Evolutionary conservation across 1,140 invertebrate genomes (phyloP).

Genomic region (Mylabris phalerata): DNA sequence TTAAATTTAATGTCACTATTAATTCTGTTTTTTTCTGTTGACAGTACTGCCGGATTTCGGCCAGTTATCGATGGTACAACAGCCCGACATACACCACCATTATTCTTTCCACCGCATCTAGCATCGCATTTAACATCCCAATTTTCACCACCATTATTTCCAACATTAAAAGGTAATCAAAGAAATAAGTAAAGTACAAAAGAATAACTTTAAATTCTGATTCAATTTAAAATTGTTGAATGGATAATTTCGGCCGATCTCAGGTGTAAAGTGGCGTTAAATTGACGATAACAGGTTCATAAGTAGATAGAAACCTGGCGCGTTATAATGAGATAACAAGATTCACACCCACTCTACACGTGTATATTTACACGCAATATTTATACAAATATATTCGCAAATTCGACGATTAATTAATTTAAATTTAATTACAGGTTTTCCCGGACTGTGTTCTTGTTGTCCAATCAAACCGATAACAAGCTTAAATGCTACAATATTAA

Average conservation of each 20-base stretch:
- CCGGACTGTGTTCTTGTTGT: conserved; percentile 70
- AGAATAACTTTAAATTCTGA: conserved; percentile 14
- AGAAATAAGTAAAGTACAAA: neutral
- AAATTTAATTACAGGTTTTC: conserved; percentile 48
- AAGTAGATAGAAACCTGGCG: conserved; percentile 24
- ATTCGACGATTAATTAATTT: neutral
- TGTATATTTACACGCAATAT: too few species aligned
- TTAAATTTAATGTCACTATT: too few species aligned
- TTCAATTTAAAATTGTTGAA: conserved; percentile 22
- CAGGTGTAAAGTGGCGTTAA: conserved; percentile 30
- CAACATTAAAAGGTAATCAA: conserved; percentile 60
- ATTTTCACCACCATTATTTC: conserved; percentile 74
- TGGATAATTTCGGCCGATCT: conserved; percentile 19
- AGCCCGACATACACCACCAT: conserved; percentile 51
- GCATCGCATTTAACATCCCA: conserved; percentile 61
- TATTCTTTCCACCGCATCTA: conserved; percentile 76
- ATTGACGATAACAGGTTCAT: conserved; percentile 19
- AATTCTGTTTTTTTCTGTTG: conserved; percentile 10
- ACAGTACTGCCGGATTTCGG: conserved; percentile 43
- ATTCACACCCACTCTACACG: too few species aligned
- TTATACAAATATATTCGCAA: too few species aligned
- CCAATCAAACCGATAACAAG: conserved; percentile 54
- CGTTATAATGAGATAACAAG: neutral
- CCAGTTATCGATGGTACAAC: conserved; percentile 54
- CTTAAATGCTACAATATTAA: conserved; percentile 24